A percentile compares a stretch with the other conserved stretches of the same genome.
phyloP scores from a whole-genome alignment of 2,888 invertebrate genomes.

The Melipona bicolor region DNA sequence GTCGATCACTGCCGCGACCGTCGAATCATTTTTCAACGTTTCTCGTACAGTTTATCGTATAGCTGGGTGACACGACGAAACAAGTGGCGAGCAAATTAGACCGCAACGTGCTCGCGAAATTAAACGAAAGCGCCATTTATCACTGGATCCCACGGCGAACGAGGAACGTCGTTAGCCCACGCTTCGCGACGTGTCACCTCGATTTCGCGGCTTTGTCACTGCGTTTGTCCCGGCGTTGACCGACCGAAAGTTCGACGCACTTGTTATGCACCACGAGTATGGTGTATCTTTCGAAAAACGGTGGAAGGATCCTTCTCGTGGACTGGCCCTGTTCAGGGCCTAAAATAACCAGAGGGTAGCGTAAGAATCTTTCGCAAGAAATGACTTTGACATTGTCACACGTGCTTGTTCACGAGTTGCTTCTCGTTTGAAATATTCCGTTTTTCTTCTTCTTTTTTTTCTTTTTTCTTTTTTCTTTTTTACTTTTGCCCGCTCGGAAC shows the following conservation, averaged over 20 bases:
- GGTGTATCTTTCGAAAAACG: background rate
- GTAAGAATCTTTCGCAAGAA: too few species aligned
- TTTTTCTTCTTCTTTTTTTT: too few species aligned
- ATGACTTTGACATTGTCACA: slow-evolving; percentile 1
- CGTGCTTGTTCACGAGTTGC: slow-evolving; percentile 1
- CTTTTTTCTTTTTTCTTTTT: too few species aligned
- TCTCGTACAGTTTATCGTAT: too few species aligned
- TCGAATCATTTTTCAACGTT: slow-evolving; percentile 16
- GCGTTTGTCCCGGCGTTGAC: background rate
- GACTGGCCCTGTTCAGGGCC: slow-evolving; percentile 13
- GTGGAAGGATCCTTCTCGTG: background rate
- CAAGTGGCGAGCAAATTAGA: background rate
- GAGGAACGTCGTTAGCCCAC: background rate
- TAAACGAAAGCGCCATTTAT: background rate
- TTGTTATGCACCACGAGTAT: background rate
- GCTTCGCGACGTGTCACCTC: background rate
- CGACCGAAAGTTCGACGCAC: background rate
- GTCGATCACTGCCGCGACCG: slow-evolving; percentile 12
- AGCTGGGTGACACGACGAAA: too few species aligned
- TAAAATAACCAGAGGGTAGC: background rate
- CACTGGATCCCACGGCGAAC: background rate
- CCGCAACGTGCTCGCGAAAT: background rate
- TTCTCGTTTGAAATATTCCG: background rate
- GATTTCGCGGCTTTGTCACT: background rate
- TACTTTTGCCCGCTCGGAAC: background rate